A percentile compares a stretch with the other conserved stretches of the same genome.
These are phyloP conservation scores for Oligia strigilis DNA, from an alignment of 2,888 invertebrate genomes.

Conservation along the genomic window DNA sequence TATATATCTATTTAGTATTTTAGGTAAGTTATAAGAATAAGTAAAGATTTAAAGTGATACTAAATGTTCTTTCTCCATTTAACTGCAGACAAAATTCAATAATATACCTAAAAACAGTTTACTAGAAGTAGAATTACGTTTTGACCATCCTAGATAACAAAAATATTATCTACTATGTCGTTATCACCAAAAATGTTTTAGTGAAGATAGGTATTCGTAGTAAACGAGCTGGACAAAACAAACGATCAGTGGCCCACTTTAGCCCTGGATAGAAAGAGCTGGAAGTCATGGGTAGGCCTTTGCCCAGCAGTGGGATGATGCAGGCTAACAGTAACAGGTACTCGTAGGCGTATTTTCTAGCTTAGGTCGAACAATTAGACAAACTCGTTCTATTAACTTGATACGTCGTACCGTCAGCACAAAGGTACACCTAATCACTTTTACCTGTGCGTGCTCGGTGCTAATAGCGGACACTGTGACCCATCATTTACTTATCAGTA, in stretches of 20 bases:
- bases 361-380: constrained; percentile 9
- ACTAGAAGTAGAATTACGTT: too few species aligned
- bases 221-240: too few species aligned
- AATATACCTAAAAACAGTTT: too few species aligned
- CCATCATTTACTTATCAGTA: constrained; percentile 24
- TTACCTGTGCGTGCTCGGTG: neutral
- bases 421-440: neutral
- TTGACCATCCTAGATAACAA: neutral
- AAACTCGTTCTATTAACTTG: constrained; percentile 12
- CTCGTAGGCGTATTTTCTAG: neutral
- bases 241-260: too few species aligned
- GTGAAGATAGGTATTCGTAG: neutral
- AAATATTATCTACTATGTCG: neutral
- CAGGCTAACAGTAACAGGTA: neutral
- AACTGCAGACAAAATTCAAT: neutral
- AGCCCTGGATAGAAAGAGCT: too few species aligned
- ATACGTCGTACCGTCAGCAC: neutral
- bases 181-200: neutral
- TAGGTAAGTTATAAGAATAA: neutral
- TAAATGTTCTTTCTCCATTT: neutral
- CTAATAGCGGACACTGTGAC: constrained; percentile 18
- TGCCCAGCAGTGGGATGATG: too few species aligned
- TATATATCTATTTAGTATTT: neutral
- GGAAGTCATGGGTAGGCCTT: too few species aligned
- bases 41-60: neutral